Evolutionary conservation across 2,113 vertebrate genomes (phyloP).

Genomic region (Lates calcarifer): DNA sequence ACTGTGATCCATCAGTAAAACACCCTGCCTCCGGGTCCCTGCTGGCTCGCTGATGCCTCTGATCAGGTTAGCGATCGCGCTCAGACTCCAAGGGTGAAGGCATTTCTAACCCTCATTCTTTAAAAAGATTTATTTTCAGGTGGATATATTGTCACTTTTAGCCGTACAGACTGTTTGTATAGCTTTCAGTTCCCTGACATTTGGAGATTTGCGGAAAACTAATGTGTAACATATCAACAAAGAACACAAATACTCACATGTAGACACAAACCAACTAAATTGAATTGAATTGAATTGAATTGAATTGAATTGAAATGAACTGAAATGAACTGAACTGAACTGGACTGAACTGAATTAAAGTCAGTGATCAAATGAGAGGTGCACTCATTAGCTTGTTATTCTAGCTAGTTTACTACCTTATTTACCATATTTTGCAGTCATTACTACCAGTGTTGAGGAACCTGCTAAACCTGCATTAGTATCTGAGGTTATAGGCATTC

Average conservation of each 20-base stretch:
- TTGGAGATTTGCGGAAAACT: background rate
- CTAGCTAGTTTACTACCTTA: background rate
- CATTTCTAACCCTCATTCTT: conserved; percentile 43
- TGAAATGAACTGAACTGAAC: background rate
- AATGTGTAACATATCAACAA: background rate
- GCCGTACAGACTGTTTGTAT: background rate
- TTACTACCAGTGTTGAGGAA: too few relatives aligned
- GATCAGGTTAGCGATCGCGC: conserved; percentile 47
- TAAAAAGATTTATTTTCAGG: conserved; percentile 39
- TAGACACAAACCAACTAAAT: background rate
- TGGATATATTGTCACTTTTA: conserved; percentile 14
- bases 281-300: background rate
- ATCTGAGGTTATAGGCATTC: background rate
- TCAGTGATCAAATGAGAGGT: background rate
- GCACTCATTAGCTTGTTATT: background rate
- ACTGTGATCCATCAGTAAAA: conserved; percentile 63
- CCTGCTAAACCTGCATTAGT: too few relatives aligned
- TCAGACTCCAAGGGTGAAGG: conserved; percentile 24
- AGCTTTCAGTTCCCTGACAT: background rate
- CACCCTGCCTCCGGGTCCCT: conserved; percentile 50
- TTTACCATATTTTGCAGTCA: too few relatives aligned
- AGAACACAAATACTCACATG: background rate
- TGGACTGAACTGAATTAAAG: background rate
- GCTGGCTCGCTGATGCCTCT: conserved; percentile 47
- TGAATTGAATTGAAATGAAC: background rate